These are phyloP conservation scores for Poecilia picta DNA, from an alignment of 2,797 vertebrate species.

Conservation along the genomic window DNA sequence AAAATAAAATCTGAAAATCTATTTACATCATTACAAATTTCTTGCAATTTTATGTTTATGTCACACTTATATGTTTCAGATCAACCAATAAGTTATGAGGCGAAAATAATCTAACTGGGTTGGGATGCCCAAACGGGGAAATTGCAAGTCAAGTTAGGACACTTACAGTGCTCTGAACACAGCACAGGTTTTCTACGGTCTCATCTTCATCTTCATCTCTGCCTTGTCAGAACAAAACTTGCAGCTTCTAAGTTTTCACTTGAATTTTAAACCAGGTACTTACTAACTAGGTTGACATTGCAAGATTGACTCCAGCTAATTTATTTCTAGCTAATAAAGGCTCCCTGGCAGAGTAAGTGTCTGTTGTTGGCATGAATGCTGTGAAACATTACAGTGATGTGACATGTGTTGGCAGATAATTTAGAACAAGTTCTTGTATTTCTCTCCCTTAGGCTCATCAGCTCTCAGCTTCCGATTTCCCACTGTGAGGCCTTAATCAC, in stretches of 20 bases:
- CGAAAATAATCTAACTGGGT: background rate
- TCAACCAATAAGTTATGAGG: background rate
- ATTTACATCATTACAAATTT: background rate
- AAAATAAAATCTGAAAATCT: background rate
- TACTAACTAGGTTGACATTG: background rate
- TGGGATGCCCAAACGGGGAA: too few relatives aligned
- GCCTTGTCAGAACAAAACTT: background rate
- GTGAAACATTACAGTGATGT: conserved; percentile 45
- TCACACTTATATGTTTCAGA: background rate
- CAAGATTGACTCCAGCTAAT: conserved; percentile 45
- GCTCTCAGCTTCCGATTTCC: conserved; percentile 1
- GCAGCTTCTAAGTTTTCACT: conserved; percentile 1
- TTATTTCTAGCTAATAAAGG: conserved; percentile 34
- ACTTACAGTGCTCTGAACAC: too few relatives aligned
- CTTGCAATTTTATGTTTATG: background rate
- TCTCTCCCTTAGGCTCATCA: conserved; percentile 29
- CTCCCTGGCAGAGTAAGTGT: conserved; percentile 32
- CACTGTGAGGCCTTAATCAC: conserved; percentile 26
- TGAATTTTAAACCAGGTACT: conserved; percentile 12
- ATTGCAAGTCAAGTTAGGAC: too few relatives aligned
- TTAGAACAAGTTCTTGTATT: conserved; percentile 28
- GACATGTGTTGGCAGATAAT: conserved; percentile 44
- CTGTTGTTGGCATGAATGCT: conserved; percentile 31
- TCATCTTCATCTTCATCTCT: background rate
- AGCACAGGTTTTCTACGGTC: too few relatives aligned